phyloP scores from a whole-genome alignment of 2,888 invertebrate species.

The Eupithecia exiguata region DNA sequence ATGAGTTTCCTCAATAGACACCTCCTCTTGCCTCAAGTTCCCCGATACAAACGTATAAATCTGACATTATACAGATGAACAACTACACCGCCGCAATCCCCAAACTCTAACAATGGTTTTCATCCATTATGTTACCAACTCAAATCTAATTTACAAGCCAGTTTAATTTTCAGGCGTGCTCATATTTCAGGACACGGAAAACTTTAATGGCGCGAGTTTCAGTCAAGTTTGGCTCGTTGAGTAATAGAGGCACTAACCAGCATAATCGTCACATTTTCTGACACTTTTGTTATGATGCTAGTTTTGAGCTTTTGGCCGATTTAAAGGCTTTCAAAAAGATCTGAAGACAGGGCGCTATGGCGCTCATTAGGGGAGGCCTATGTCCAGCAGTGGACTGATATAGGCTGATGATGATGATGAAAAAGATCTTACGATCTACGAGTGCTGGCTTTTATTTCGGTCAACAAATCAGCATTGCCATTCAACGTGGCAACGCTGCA shows the following conservation, averaged over 20 bases:
- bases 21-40: background rate
- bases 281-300: slow-evolving; percentile 58
- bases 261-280: slow-evolving; percentile 66
- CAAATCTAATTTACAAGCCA: slow-evolving; percentile 46
- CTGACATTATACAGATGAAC: slow-evolving; percentile 30
- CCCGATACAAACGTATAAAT: slow-evolving; percentile 23
- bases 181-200: slow-evolving; percentile 60
- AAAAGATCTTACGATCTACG: too few species aligned
- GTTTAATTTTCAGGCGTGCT: slow-evolving; percentile 58
- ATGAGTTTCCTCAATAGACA: background rate
- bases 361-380: too few species aligned
- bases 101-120: slow-evolving; percentile 35
- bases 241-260: slow-evolving; percentile 64
- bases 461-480: too few species aligned
- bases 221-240: slow-evolving; percentile 58
- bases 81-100: slow-evolving; percentile 27
- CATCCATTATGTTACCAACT: slow-evolving; percentile 43
- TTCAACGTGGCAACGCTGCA: too few species aligned
- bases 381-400: too few species aligned
- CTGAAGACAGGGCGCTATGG: too few species aligned
- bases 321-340: background rate
- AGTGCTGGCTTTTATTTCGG: too few species aligned
- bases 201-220: slow-evolving; percentile 43
- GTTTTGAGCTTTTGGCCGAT: slow-evolving; percentile 33
- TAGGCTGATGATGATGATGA: too few species aligned